phyloP scores from a whole-genome alignment of 2,797 vertebrate genomes.

The Nyctalus aviator region DNA sequence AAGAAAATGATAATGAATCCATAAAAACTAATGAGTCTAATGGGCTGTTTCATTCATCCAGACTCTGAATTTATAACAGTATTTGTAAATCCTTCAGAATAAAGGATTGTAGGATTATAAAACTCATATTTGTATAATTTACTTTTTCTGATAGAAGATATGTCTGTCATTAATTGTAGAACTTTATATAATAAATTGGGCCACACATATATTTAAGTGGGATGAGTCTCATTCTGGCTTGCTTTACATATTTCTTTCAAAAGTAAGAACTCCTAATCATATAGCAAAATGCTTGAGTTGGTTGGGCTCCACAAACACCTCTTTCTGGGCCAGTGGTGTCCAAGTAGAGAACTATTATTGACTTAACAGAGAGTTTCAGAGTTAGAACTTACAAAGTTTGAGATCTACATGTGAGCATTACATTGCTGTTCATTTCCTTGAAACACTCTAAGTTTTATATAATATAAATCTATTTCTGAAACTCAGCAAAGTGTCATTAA shows the following conservation, averaged over 20 bases:
- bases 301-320: background rate
- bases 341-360: background rate
- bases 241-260: constrained; percentile 1
- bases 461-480: constrained; percentile 66
- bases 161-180: constrained; percentile 4
- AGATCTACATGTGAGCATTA: background rate
- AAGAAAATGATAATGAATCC: background rate
- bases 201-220: background rate
- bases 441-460: constrained; percentile 27
- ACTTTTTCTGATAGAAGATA: background rate
- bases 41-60: background rate
- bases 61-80: background rate
- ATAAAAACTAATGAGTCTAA: background rate
- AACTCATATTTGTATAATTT: background rate
- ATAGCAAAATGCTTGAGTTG: background rate
- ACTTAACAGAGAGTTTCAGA: background rate
- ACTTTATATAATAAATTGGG: background rate
- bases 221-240: constrained; percentile 2
- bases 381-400: constrained; percentile 13
- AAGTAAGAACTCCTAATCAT: background rate
- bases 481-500: constrained; percentile 55
- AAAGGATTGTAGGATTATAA: background rate
- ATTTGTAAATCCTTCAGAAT: background rate
- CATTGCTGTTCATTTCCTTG: background rate
- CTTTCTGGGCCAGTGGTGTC: background rate